A percentile compares a stretch with the other conserved stretches of the same genome.
Conservation (phyloP, 2,888 invertebrate genomes). For the Strigamia crassipes region DNA sequence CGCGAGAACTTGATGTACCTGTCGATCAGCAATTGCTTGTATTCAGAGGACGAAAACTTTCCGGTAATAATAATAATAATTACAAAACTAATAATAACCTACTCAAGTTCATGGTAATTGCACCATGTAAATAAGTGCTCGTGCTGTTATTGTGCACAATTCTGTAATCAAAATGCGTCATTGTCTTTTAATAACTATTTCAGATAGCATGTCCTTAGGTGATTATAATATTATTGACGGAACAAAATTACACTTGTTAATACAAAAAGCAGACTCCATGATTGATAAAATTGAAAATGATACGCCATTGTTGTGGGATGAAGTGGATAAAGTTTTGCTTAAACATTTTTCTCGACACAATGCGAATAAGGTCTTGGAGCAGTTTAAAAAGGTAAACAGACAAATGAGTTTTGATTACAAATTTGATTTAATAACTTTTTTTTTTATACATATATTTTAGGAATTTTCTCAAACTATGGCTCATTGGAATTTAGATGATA, state of each 20-base stretch:
- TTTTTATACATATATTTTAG: not conserved
- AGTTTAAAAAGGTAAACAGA: conserved; percentile 51
- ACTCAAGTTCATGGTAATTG: too few relatives aligned
- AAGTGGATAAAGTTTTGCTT: conserved; percentile 51
- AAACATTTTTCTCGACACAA: conserved; percentile 52
- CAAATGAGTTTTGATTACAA: not conserved
- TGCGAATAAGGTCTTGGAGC: conserved; percentile 52
- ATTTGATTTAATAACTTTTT: not conserved
- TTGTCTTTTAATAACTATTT: not conserved
- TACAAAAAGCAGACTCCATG: conserved; percentile 48
- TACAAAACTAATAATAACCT: not conserved
- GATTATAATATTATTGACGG: conserved; percentile 52
- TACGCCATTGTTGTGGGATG: conserved; percentile 50
- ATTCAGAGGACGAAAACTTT: conserved; percentile 53
- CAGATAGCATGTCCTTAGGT: conserved; percentile 46
- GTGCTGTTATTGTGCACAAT: too few relatives aligned
- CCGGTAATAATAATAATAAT: conserved; percentile 51
- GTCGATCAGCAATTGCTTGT: conserved; percentile 53
- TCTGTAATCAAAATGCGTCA: not conserved
- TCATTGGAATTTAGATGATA: conserved; percentile 52
- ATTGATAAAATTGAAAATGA: not conserved
- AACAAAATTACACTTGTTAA: conserved; percentile 52
- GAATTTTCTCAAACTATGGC: conserved; percentile 45
- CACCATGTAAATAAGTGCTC: too few relatives aligned
- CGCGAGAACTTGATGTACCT: conserved; percentile 52